Evolutionary conservation across 2,888 invertebrate genomes (phyloP), one percentile per base, ranked within the genome.

Genomic region (Acanthosepion lycidas): DNA sequence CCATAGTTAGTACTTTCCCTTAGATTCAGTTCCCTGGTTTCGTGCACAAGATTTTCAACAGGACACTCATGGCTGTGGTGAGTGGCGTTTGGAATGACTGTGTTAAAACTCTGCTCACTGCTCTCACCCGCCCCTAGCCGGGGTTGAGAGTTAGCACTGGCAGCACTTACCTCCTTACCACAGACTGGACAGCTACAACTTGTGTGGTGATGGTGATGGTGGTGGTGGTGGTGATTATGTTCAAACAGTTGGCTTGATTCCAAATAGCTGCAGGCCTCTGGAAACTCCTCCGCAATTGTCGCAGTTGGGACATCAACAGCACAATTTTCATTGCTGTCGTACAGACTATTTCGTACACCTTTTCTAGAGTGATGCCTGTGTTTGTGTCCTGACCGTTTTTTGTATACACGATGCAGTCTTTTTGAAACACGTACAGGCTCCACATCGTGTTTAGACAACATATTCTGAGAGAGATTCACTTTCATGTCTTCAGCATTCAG

Each of bases 1-100:
- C 96, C 96, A 95, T 96, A 96, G 95, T 96, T 96, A 6, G 96
- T 96, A 95, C 96, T 97, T 94, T 97, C 97, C 23, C 96, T 96
- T 0, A 96, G 95, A 55, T 95, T 95, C n/a, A 96, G 51, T 48
- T 96, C 96, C 59, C 95, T 94, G 0, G 95, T 95, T 42, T 96
- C 95, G 6, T 95, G 95, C 18, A 95, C 95, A 18, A 96, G 94
- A 42, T 95, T 95, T 48, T 96, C 95, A 4, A 95, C 64, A 18
- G 95, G 91, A 59, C 92, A 64, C 15, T 94, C 92, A n/a, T 26
- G 49, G 91, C 48, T 94, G 94, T 59, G 95, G 26, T 55, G 42
- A 1, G 64, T 94, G 0, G 94, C 92, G 53, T 94, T 94, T 94
- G 96, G 91, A 49, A 96, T 95, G 26, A 96, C 96, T 28, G 96